phyloP scores from a whole-genome alignment of 2,113 vertebrate genomes.

The Pterophyllum scalare region DNA sequence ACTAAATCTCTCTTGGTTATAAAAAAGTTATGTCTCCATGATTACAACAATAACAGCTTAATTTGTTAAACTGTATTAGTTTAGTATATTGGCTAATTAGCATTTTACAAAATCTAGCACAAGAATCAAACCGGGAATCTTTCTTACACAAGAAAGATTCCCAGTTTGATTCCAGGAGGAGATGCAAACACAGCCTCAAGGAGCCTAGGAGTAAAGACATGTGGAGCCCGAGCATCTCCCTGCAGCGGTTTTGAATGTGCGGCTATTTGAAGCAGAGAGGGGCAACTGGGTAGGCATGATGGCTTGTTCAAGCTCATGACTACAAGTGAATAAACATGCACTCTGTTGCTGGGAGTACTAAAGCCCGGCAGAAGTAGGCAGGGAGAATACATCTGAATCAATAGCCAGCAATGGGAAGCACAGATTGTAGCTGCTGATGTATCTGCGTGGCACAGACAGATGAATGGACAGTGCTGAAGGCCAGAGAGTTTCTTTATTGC shows the following conservation, averaged over 20 bases:
- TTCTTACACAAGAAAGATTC: no score
- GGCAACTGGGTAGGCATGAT: constrained; percentile 32
- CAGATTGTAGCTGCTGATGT: constrained; percentile 73
- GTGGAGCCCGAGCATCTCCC: not conserved
- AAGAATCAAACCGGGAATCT: no score
- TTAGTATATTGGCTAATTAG: not conserved
- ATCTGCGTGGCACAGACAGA: constrained; percentile 69
- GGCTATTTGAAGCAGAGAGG: constrained; percentile 12
- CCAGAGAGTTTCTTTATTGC: constrained; percentile 76
- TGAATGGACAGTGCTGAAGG: constrained; percentile 73
- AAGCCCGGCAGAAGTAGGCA: constrained; percentile 35
- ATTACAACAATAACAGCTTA: not conserved
- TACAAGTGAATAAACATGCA: constrained; percentile 67
- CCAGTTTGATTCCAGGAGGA: not conserved
- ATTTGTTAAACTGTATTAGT: not conserved
- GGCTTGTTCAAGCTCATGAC: constrained; percentile 72
- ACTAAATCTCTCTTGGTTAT: not conserved
- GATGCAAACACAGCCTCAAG: not conserved
- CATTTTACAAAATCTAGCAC: not conserved
- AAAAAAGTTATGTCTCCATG: not conserved
- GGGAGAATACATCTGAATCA: constrained; percentile 71
- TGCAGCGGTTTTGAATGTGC: constrained; percentile 10
- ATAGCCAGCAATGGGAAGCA: constrained; percentile 52
- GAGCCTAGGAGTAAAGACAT: not conserved
- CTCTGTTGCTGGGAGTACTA: constrained; percentile 54